Conservation (phyloP, 2,797 vertebrate species). For the Macrochelys suwanniensis region DNA sequence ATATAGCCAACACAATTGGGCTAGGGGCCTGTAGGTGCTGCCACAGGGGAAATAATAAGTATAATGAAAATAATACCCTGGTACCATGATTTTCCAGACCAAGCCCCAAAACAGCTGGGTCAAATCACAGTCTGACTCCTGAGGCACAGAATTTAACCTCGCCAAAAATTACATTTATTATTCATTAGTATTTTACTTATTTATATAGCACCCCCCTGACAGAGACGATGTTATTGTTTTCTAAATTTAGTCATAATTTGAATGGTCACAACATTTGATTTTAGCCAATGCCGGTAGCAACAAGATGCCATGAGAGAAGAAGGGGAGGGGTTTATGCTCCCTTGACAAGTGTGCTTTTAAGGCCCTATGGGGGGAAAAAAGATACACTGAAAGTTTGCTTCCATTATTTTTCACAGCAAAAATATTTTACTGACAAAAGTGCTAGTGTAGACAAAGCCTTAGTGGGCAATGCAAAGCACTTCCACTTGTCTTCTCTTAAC, state of each 20-base stretch:
- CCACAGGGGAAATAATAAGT: accelerated
- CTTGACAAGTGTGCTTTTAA: background rate
- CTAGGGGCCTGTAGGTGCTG: accelerated
- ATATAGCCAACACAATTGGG: accelerated
- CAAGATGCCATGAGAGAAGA: background rate
- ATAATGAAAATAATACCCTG: accelerated
- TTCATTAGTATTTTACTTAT: background rate
- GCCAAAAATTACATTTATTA: background rate
- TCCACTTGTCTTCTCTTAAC: conserved; percentile 16
- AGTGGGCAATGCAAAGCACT: accelerated
- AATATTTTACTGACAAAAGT: too few species aligned
- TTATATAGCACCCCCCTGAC: conserved; percentile 6
- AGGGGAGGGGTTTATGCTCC: conserved; percentile 4
- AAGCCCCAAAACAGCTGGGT: background rate
- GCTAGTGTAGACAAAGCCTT: too few species aligned
- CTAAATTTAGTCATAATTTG: conserved; percentile 26
- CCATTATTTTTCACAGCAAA: background rate
- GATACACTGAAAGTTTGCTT: background rate
- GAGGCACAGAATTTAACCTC: accelerated
- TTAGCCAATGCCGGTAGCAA: background rate
- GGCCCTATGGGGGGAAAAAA: background rate
- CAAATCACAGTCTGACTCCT: background rate
- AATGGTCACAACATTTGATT: conserved; percentile 21
- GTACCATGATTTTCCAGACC: accelerated
- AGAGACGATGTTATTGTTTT: conserved; percentile 18